Conservation (phyloP, 1,140 invertebrate genomes). For the Drosophila pruinosa region DNA sequence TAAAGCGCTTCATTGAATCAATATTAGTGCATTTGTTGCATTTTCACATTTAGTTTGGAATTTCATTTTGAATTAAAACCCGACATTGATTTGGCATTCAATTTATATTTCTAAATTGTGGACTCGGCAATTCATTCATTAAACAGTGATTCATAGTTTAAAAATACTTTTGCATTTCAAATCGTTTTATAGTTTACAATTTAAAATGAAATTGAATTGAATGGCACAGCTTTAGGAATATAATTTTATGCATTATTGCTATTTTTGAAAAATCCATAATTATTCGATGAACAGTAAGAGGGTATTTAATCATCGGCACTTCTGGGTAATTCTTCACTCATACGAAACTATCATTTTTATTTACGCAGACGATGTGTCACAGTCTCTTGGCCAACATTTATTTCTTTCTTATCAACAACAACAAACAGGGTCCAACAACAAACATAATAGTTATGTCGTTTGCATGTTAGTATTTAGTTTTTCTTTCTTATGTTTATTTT, state of each 20-base stretch:
- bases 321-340: neutral
- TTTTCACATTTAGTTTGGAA: no score
- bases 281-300: neutral
- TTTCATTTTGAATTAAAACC: no score
- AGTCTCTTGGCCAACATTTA: neutral
- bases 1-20: no score
- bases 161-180: no score
- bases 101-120: no score
- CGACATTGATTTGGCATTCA: no score
- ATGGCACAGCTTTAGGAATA: no score
- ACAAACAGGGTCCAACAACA: neutral
- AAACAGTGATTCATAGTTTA: no score
- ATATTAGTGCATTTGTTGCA: no score
- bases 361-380: constrained; percentile 1
- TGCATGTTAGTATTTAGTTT: constrained; percentile 28
- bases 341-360: constrained; percentile 9
- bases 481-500: constrained; percentile 15
- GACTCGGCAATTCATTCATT: no score
- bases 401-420: constrained; percentile 19
- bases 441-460: constrained; percentile 13
- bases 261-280: neutral
- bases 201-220: neutral
- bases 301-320: neutral
- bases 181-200: neutral
- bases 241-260: no score